Base-by-base conservation (phyloP, 2,888 invertebrate species). In the Icerya purchasi region DNA sequence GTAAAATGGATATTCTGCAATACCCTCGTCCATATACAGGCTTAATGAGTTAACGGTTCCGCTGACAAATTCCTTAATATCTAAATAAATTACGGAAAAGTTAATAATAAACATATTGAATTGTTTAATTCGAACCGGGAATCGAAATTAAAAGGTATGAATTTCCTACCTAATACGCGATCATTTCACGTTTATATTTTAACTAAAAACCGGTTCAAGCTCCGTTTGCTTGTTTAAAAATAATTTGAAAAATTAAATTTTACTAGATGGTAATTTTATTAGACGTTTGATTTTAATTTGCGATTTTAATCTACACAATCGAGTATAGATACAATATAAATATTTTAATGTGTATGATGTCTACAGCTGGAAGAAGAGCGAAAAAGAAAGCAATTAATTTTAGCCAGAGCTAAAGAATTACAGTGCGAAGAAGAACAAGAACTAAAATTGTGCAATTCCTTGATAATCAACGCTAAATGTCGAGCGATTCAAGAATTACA, bases 401-500 rank as follows among this genome's bases (percentile, higher is more conserved):
- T 78, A 2, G 72, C 75, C 61, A 70, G 78, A 63, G 78, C 78
- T 1, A 68, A 72, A 55, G 74, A 77, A 62, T 66, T 79, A 52
- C 71, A 73, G 57, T 72, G 76, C 61, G 79, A 79, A 65, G 75
- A 79, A 67, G 80, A 75, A 67, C 84, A 76, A 68, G 80, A 77
- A 75, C 82, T 77, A 65, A 84, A 81, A 71, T 77, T 74, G 22
- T 84, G 85, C 63, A 89, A 87, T 71, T 78, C 81, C 61, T 76
- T 89, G 63, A 86, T 90, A 66, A 72, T 89, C 14, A 84, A 84
- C 19, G 84, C 86, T 21, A 89, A 90, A 70, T 89, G 88, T 65
- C 81, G 86, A 67, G 85, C 87, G 0, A 85, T 90, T 54, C 74
- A 89, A 20, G 86, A 88, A 69, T 87, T 86, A 0, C 89, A 90